Conservation (phyloP, 2,113 vertebrate genomes). For the Amphiprion ocellaris region DNA sequence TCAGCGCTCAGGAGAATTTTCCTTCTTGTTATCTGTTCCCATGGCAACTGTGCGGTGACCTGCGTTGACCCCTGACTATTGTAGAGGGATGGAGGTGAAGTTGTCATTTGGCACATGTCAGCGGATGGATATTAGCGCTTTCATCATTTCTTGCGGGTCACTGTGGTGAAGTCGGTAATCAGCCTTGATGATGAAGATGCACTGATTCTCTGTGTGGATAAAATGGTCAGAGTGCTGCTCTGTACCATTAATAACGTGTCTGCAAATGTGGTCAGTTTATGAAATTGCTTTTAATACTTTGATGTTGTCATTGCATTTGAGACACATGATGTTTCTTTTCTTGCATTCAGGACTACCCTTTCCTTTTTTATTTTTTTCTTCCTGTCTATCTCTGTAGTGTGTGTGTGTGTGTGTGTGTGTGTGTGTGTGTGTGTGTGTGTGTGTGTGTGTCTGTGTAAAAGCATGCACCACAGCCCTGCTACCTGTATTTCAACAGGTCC, state of each 20-base stretch:
- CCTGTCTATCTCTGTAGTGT: neutral
- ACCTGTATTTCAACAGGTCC: constrained; percentile 75
- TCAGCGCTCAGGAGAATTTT: constrained; percentile 66
- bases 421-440: constrained; percentile 4
- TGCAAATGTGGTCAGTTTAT: constrained; percentile 1
- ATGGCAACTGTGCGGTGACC: constrained; percentile 74
- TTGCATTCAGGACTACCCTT: neutral
- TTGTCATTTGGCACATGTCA: constrained; percentile 51
- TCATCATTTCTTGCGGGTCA: constrained; percentile 14
- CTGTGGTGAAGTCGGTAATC: constrained; percentile 14
- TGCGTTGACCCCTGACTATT: constrained; percentile 52
- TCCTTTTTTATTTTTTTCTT: neutral
- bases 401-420: neutral
- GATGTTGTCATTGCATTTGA: neutral
- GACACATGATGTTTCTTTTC: neutral
- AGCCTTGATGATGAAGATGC: neutral
- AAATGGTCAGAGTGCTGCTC: neutral
- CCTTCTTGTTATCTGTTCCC: constrained; percentile 68
- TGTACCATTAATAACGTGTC: neutral
- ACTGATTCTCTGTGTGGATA: neutral
- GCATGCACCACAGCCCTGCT: constrained; percentile 35
- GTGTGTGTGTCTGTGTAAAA: constrained; percentile 18
- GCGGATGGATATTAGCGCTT: constrained; percentile 18
- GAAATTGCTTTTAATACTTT: neutral
- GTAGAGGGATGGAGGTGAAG: constrained; percentile 51